Evolutionary conservation across 2,797 vertebrate species (phyloP), one percentile per base, ranked within the genome.

Genomic region (Fistularia commersonii): DNA sequence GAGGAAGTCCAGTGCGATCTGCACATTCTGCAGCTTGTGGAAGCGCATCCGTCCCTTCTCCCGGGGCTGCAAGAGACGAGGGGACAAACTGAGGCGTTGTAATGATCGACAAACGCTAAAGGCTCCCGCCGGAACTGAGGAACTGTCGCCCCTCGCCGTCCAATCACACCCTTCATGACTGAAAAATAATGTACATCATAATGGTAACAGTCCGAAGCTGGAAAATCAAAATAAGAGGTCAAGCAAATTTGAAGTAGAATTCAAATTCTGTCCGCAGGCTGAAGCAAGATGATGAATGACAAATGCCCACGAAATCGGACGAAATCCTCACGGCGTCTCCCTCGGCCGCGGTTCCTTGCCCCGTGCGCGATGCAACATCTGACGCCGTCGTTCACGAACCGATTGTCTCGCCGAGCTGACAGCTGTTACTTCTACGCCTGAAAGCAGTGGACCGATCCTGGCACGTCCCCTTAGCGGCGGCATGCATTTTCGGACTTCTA

Each of bases 31-130:
- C 72, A 98, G 88, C 59, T 97, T 97, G 88, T 98, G 96, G 88
- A 97, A 98, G 8, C 96, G 95, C 95, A 98, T 97, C 44, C 95
- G 86, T 1, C 96, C 96, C 65, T 97, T 98, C 79, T 98, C 93
- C 36, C 79, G 72, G 3, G 90, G 88, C 91, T 92, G 80, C 0
- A 53, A 72, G 44, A 72, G 64, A 47, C 8, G 14, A 72, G 52
- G 70, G 7, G 8, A 35, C 32, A 69, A 3, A 33, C 0, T 48
- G 14, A 4, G 6, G 4, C 32, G 14, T 3, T 32, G 3, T 7
- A 48, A 3, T 43, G 43, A 61, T 31, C 13, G 23, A 45, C 48
- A 54, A 42, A 57, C 43, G 62, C 32, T 44, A 63, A 54, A 7
- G 51, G 23, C 51, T 57, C 57, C 66, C 23, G 23, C 23, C 23